These are phyloP conservation scores for Sinotaia quadrata DNA, from an alignment of 2,888 invertebrate species.

Conservation along the genomic window DNA sequence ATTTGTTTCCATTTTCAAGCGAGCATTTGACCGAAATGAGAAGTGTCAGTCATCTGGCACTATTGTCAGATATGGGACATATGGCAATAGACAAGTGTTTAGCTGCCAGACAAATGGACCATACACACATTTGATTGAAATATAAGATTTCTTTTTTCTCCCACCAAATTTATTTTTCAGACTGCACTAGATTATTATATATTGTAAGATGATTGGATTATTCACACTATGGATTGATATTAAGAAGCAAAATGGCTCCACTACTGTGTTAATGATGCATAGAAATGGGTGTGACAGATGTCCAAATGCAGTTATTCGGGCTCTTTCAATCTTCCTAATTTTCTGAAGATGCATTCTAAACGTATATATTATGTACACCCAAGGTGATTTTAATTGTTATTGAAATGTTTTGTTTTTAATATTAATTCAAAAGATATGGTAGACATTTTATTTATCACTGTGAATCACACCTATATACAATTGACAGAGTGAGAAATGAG, in stretches of 20 bases:
- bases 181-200: too few relatives aligned
- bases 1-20: slow-evolving; percentile 54
- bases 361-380: too few relatives aligned
- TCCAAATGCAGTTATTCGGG: too few relatives aligned
- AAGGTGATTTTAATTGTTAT: too few relatives aligned
- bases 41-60: slow-evolving; percentile 47
- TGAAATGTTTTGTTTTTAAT: not conserved
- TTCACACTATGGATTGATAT: too few relatives aligned
- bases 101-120: slow-evolving; percentile 72
- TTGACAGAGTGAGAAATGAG: not conserved
- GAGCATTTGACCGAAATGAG: slow-evolving; percentile 39
- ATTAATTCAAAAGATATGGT: not conserved
- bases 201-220: too few relatives aligned
- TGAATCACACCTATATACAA: not conserved
- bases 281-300: too few relatives aligned
- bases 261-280: too few relatives aligned
- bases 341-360: too few relatives aligned
- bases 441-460: not conserved
- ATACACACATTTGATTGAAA: slow-evolving; percentile 69
- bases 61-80: slow-evolving; percentile 68
- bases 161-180: not conserved
- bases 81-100: slow-evolving; percentile 73
- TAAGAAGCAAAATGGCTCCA: too few relatives aligned
- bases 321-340: too few relatives aligned
- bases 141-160: slow-evolving; percentile 34